phyloP scores from a whole-genome alignment of 1,140 invertebrate genomes.

The Drosophila truncata region DNA sequence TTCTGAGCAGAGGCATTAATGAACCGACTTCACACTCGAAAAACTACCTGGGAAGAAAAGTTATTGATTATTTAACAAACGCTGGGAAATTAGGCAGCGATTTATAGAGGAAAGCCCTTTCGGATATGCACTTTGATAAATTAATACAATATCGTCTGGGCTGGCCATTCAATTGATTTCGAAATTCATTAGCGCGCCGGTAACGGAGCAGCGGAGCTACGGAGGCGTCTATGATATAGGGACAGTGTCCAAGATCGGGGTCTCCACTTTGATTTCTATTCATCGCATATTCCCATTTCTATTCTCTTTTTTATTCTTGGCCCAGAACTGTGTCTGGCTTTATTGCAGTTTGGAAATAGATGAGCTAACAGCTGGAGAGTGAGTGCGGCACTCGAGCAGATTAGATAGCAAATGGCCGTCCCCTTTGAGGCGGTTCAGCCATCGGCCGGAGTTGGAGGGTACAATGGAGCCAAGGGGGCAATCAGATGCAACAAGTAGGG shows the following conservation, averaged over 20 bases:
- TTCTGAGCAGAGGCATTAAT: slow-evolving; percentile 61
- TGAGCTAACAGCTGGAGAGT: slow-evolving; percentile 81
- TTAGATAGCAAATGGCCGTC: slow-evolving; percentile 72
- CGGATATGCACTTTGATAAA: slow-evolving; percentile 77
- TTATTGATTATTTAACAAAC: slow-evolving; percentile 81
- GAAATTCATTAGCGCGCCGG: slow-evolving; percentile 76
- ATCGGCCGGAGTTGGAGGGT: neutral
- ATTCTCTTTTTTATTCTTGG: slow-evolving; percentile 19
- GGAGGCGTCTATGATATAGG: slow-evolving; percentile 52
- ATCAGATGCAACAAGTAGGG: slow-evolving; percentile 52
- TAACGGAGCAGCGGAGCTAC: slow-evolving; percentile 36
- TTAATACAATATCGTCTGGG: slow-evolving; percentile 72
- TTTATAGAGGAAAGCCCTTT: slow-evolving; percentile 72
- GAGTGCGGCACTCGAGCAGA: slow-evolving; percentile 72
- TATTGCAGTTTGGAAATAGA: slow-evolving; percentile 79
- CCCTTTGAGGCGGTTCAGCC: slow-evolving; percentile 31
- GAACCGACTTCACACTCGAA: slow-evolving; percentile 72
- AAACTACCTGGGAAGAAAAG: slow-evolving; percentile 42
- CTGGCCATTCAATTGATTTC: slow-evolving; percentile 75
- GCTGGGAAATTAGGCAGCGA: slow-evolving; percentile 81
- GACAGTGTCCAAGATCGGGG: slow-evolving; percentile 37
- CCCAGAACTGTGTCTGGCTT: slow-evolving; percentile 57
- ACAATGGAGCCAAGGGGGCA: slow-evolving; percentile 40
- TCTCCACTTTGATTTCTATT: slow-evolving; percentile 51
- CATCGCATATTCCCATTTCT: slow-evolving; percentile 36